These are phyloP conservation scores for Apodemia duryi DNA, from an alignment of 2,888 invertebrate species.

Conservation along the genomic window DNA sequence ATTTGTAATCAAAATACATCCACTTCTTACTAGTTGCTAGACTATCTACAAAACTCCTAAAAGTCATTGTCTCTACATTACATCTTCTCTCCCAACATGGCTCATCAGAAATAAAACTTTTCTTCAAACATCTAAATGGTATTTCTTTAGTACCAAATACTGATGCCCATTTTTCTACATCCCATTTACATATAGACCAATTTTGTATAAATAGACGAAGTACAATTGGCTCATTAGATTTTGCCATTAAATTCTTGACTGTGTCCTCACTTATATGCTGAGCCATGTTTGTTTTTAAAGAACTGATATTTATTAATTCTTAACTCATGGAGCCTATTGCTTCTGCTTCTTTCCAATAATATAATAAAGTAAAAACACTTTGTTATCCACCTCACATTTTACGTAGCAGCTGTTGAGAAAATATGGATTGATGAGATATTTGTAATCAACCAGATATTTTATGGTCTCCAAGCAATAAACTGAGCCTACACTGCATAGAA, in stretches of 20 bases:
- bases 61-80: slow-evolving; percentile 74
- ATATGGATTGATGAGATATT: too few relatives aligned
- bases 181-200: slow-evolving; percentile 81
- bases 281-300: slow-evolving; percentile 41
- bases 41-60: slow-evolving; percentile 80
- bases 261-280: slow-evolving; percentile 43
- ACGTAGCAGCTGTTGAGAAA: too few relatives aligned
- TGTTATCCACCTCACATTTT: too few relatives aligned
- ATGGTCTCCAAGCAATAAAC: too few relatives aligned
- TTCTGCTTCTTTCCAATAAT: neutral
- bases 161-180: slow-evolving; percentile 78
- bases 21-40: slow-evolving; percentile 73
- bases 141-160: slow-evolving; percentile 76
- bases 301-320: neutral
- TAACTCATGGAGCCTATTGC: neutral
- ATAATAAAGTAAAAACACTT: neutral
- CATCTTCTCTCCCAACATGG: slow-evolving; percentile 92
- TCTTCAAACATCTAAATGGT: slow-evolving; percentile 76
- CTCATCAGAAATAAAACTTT: slow-evolving; percentile 58
- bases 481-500: too few relatives aligned
- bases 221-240: slow-evolving; percentile 67
- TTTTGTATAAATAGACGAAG: slow-evolving; percentile 72
- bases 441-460: too few relatives aligned
- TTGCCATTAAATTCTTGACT: slow-evolving; percentile 44
- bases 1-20: slow-evolving; percentile 93